Conservation (phyloP, 1,140 invertebrate species). For the Tetramorium alpestre region DNA sequence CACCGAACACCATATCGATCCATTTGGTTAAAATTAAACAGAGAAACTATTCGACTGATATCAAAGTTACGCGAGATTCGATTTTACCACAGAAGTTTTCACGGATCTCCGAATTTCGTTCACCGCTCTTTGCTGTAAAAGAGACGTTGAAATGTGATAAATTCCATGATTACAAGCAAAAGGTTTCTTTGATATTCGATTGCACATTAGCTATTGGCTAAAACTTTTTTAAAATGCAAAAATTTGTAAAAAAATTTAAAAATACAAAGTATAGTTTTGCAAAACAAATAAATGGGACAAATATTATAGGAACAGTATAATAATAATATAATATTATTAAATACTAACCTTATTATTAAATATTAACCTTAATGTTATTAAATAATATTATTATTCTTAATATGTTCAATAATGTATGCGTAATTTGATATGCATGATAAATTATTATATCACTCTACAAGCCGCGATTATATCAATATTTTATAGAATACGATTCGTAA, state of each 20-base stretch:
- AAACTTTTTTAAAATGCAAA: neutral
- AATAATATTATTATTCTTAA: slow-evolving; percentile 14
- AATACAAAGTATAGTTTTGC: neutral
- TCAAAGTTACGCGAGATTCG: slow-evolving; percentile 1
- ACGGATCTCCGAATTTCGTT: slow-evolving; percentile 17
- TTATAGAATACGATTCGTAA: neutral
- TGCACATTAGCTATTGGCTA: neutral
- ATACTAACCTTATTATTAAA: neutral
- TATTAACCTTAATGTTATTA: neutral
- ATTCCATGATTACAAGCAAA: neutral
- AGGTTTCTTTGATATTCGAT: neutral
- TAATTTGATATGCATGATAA: neutral
- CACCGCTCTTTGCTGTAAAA: neutral
- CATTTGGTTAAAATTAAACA: slow-evolving; percentile 43
- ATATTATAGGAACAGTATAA: neutral
- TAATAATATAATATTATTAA: neutral
- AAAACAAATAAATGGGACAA: neutral
- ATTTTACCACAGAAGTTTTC: slow-evolving; percentile 33
- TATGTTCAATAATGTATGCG: neutral
- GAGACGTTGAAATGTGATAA: neutral
- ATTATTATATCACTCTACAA: neutral
- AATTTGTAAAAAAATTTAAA: neutral
- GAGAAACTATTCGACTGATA: slow-evolving; percentile 39
- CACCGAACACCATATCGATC: slow-evolving; percentile 16
- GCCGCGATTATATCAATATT: neutral